phyloP scores from a whole-genome alignment of 2,113 vertebrate genomes.

The Anoplopoma fimbria region DNA sequence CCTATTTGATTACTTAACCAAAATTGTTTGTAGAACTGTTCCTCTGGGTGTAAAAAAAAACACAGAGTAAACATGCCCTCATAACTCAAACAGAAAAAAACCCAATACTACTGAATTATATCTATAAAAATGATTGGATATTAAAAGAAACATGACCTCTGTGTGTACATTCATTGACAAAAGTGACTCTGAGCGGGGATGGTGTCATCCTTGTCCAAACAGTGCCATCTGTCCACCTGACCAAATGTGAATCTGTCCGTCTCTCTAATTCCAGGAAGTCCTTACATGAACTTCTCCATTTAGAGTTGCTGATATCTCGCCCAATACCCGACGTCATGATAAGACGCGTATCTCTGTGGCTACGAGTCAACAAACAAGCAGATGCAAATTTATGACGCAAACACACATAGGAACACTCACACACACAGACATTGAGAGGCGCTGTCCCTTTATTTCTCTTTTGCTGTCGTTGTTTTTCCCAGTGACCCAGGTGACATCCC shows the following conservation, averaged over 20 bases:
- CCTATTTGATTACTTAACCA: neutral
- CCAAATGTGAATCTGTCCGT: neutral
- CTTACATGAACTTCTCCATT: neutral
- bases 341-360: slow-evolving; percentile 6
- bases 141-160: neutral
- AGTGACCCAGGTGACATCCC: neutral
- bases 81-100: neutral
- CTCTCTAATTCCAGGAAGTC: neutral
- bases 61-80: neutral
- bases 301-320: neutral
- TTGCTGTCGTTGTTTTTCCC: neutral
- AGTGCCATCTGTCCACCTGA: neutral
- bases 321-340: neutral
- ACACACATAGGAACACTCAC: neutral
- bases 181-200: neutral
- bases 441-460: neutral
- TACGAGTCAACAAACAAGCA: slow-evolving; percentile 17
- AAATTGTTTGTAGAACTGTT: neutral
- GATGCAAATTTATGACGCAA: slow-evolving; percentile 30
- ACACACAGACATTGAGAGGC: neutral
- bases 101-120: neutral
- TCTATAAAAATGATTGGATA: neutral
- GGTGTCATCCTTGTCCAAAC: slow-evolving; percentile 29
- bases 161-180: neutral
- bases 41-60: neutral